A percentile compares a stretch with the other conserved stretches of the same genome.
Conservation (phyloP, 2,113 vertebrate species). For the Gnathonemus echidnorhynchus region DNA sequence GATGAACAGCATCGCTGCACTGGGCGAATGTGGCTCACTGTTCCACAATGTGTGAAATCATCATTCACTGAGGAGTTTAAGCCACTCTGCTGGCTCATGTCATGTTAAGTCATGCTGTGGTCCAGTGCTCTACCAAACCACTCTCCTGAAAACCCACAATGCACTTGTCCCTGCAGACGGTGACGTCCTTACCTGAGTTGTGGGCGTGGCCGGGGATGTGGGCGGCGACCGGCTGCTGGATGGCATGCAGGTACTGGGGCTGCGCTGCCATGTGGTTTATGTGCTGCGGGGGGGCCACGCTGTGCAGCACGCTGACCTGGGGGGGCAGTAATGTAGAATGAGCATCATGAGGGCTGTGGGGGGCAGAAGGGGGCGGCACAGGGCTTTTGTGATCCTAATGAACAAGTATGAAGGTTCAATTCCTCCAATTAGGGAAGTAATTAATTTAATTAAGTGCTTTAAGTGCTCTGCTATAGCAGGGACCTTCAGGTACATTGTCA, state of each 20-base stretch:
- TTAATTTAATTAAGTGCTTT: constrained; percentile 1
- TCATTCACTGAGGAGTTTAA: not conserved
- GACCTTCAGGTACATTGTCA: not conserved
- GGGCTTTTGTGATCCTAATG: not conserved
- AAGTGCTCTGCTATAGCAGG: not conserved
- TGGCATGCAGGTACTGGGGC: constrained; percentile 79
- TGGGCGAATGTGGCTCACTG: not conserved
- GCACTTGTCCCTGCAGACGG: not conserved
- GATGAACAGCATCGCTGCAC: not conserved
- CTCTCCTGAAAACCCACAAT: not conserved
- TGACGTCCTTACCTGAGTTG: constrained; percentile 62
- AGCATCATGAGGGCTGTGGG: not conserved
- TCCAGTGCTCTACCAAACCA: not conserved
- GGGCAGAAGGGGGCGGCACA: not conserved
- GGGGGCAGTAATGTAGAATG: not conserved
- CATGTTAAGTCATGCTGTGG: not conserved
- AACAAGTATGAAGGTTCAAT: not conserved
- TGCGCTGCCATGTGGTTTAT: constrained; percentile 72
- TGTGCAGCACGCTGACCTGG: constrained; percentile 80
- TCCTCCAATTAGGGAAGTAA: not conserved
- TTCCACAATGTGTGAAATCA: not conserved
- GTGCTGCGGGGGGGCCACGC: constrained; percentile 62
- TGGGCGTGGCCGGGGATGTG: constrained; percentile 53
- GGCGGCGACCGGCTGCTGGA: constrained; percentile 64
- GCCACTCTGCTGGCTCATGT: not conserved